phyloP scores from a whole-genome alignment of 2,888 invertebrate genomes.

The Macrosoma leucophasiata region DNA sequence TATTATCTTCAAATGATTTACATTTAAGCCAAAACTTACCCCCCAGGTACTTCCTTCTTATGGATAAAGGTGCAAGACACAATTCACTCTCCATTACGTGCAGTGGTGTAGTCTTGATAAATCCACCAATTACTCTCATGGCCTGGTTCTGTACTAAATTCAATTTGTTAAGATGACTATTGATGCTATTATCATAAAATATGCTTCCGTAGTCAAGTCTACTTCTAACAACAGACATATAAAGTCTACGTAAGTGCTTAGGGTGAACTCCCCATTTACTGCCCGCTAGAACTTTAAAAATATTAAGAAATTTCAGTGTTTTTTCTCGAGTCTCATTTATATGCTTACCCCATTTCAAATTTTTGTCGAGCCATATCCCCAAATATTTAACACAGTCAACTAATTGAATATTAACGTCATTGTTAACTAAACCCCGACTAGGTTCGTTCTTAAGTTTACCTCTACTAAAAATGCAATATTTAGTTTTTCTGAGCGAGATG shows the following conservation, averaged over 20 bases:
- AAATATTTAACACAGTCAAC: conserved; percentile 14
- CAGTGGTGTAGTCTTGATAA: conserved; percentile 22
- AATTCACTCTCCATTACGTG: conserved; percentile 24
- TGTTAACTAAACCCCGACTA: neutral
- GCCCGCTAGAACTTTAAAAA: conserved; percentile 15
- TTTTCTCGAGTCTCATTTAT: conserved; percentile 15
- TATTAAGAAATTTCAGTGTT: conserved; percentile 10
- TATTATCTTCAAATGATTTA: conserved; percentile 1
- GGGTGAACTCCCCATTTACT: conserved; percentile 17
- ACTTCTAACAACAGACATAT: conserved; percentile 12
- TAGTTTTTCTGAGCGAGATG: conserved; percentile 18
- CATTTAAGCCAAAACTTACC: conserved; percentile 17
- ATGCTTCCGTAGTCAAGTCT: conserved; percentile 9
- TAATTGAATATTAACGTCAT: conserved; percentile 7
- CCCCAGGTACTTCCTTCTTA: conserved; percentile 18
- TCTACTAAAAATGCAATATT: conserved; percentile 20
- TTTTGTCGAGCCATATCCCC: conserved; percentile 19
- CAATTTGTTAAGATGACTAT: conserved; percentile 2
- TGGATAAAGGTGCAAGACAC: conserved; percentile 16
- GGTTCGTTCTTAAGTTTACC: no score
- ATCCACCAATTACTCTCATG: conserved; percentile 21
- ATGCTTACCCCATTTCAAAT: conserved; percentile 18
- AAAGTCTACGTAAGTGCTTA: conserved; percentile 10
- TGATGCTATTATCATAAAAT: conserved; percentile 4
- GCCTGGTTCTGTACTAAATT: conserved; percentile 6